Evolutionary conservation across 2,888 invertebrate genomes (phyloP).

Genomic region (Hydraecia micacea): DNA sequence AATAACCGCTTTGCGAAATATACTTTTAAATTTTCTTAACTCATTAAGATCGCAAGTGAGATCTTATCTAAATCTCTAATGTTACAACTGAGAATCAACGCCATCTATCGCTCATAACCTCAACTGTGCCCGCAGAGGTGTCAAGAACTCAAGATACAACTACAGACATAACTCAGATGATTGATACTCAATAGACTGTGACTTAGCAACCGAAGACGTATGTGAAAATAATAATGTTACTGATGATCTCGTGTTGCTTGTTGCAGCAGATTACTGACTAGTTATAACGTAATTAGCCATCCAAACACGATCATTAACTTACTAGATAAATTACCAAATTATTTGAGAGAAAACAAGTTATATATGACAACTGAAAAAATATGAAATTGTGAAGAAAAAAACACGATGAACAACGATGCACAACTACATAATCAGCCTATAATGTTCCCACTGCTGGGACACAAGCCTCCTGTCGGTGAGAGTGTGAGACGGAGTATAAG

Average conservation of each 20-base stretch:
- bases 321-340: background rate
- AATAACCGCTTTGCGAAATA: background rate
- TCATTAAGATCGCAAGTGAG: background rate
- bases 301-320: background rate
- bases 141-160: conserved; percentile 36
- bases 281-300: background rate
- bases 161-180: conserved; percentile 43
- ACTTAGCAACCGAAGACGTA: conserved; percentile 34
- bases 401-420: background rate
- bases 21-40: background rate
- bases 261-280: background rate
- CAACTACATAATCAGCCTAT: no score
- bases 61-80: conserved; percentile 38
- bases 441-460: no score
- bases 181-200: conserved; percentile 55
- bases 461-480: no score
- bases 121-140: conserved; percentile 10
- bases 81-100: conserved; percentile 20
- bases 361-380: no score
- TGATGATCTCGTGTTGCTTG: conserved; percentile 21
- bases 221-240: conserved; percentile 46
- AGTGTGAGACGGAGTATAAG: no score
- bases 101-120: conserved; percentile 56
- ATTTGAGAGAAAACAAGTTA: background rate
- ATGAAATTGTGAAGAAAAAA: background rate